A percentile compares a stretch with the other conserved stretches of the same genome.
Conservation (phyloP, 2,888 invertebrate species). For the Platerodrilus igneus region DNA sequence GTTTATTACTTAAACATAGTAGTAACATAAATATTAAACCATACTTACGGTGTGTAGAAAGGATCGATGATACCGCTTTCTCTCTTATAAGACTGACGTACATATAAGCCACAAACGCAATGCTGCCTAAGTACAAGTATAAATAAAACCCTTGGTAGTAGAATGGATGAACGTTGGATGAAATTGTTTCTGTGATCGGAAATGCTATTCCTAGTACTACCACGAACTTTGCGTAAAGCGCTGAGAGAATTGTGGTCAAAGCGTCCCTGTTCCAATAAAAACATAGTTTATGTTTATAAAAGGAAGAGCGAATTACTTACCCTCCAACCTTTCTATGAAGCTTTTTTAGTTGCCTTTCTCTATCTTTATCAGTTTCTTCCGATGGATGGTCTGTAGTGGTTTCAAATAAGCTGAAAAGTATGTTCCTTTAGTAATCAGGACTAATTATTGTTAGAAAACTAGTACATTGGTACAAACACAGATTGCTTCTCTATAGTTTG, state of each 20-base stretch:
- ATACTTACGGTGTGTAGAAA: constrained; percentile 43
- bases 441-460: constrained; percentile 3
- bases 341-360: constrained; percentile 40
- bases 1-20: too few species aligned
- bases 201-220: constrained; percentile 81
- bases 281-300: too few species aligned
- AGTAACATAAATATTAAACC: too few species aligned
- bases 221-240: constrained; percentile 78
- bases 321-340: constrained; percentile 49
- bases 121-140: constrained; percentile 73
- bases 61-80: constrained; percentile 42
- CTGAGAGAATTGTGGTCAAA: constrained; percentile 68
- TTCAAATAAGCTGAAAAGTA: constrained; percentile 30
- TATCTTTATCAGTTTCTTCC: constrained; percentile 18
- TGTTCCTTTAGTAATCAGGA: background rate
- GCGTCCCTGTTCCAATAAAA: constrained; percentile 56
- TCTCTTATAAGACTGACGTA: constrained; percentile 63
- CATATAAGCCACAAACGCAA: constrained; percentile 70
- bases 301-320: constrained; percentile 45
- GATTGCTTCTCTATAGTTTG: background rate
- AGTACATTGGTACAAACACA: background rate
- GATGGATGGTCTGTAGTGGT: constrained; percentile 26
- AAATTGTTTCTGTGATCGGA: constrained; percentile 82
- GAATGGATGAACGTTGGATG: constrained; percentile 66
- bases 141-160: constrained; percentile 82